A percentile compares a stretch with the other conserved stretches of the same genome.
These are phyloP conservation scores for Australoheros scitulus DNA, from an alignment of 2,113 vertebrate species.

Conservation along the genomic window DNA sequence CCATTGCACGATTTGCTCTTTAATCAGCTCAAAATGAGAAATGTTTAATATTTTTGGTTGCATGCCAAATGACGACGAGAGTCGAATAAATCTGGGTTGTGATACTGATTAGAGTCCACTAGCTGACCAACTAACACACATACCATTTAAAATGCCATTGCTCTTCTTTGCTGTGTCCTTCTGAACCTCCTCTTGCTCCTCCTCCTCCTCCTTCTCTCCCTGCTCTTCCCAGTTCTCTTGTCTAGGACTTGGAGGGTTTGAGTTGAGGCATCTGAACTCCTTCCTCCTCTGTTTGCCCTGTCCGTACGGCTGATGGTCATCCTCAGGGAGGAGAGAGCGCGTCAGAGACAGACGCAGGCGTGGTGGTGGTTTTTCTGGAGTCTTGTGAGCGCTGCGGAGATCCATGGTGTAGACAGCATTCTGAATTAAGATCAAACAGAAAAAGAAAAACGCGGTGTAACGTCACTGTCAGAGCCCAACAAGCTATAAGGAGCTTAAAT, in stretches of 20 bases:
- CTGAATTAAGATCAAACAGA: conserved; percentile 31
- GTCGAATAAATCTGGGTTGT: conserved; percentile 22
- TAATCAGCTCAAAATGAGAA: conserved; percentile 3
- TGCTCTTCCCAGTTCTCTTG: conserved; percentile 72
- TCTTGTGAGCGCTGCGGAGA: conserved; percentile 92
- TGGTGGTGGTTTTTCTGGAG: conserved; percentile 75
- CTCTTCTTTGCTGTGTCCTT: conserved; percentile 59
- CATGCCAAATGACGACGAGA: conserved; percentile 6
- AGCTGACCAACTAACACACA: conserved; percentile 63
- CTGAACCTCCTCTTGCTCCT: conserved; percentile 48
- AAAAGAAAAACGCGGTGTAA: neutral
- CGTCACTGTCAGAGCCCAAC: fast-evolving
- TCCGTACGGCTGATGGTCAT: conserved; percentile 46
- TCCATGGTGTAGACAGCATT: conserved; percentile 93
- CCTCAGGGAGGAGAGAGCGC: conserved; percentile 54
- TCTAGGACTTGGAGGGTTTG: conserved; percentile 43
- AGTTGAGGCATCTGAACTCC: conserved; percentile 27
- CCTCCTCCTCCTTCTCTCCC: conserved; percentile 73
- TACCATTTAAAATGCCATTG: conserved; percentile 60
- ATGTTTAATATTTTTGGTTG: neutral
- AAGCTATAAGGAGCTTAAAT: neutral
- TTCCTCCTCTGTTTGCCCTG: conserved; percentile 35
- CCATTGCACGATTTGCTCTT: neutral
- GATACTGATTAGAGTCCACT: conserved; percentile 23
- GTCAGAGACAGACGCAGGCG: conserved; percentile 76